Base-by-base conservation (phyloP, 2,797 vertebrate genomes). In the Sebastes kiyomatsui region DNA sequence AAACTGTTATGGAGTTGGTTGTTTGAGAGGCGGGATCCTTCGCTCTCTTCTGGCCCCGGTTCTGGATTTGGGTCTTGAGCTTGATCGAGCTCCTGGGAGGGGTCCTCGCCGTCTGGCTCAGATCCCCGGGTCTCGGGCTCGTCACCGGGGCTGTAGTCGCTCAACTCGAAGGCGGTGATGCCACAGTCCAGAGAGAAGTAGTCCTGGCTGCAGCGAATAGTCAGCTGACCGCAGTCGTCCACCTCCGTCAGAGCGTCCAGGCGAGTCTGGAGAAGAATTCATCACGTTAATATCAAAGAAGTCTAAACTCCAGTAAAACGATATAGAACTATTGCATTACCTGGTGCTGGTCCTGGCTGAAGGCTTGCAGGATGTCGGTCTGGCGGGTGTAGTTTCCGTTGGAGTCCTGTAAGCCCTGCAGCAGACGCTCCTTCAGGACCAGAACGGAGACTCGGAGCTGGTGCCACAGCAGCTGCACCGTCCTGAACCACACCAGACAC, bases 361-460 rank as follows among this genome's bases (percentile, higher is more conserved):
- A 99, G 22, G 98, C 98, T 93, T 99, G 98, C 69, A 99, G 94
- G 89, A 99, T 99, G 91, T 99, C 97, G 0, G 98, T 99, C 96
- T 99, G 98, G 12, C 98, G 94, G 60, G 98, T 99, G 91, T 96
- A 99, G 96, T 99, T 99, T 69, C 99, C 99, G 96, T 99, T 99
- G 93, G 98, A 96, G 80, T 99, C 99, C 93, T 99, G 99, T 13
- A 99, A 95, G 27, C 98, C 97, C 92, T 99, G 98, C 23, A 99
- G 96, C 85, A 99, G 98, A 33, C 99, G 96, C 71, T 99, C 99
- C 84, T 98, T 97, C 88, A 99, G 95, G 82, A 99, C 99, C 84
- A 99, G 95, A 73, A 99, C 98, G 0, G 99, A 99, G 65, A 99
- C 99, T 20, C 99, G 96, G 14, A 99, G 96, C 95, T 99, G 99